Conservation (phyloP, 92 coral and sea anemone genomes). For the Virgularia gustaviana region DNA sequence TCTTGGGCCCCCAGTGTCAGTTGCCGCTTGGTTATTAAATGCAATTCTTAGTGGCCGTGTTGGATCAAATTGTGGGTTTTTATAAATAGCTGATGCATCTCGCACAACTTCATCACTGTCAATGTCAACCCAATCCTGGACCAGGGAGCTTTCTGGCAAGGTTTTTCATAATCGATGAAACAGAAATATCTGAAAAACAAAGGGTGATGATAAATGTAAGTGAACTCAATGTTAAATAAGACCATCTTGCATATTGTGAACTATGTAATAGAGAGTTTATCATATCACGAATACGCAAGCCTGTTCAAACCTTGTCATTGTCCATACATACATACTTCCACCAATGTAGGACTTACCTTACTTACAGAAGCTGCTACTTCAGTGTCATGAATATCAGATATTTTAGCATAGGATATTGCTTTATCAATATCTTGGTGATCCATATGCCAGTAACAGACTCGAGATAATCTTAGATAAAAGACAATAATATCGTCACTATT, state of each 20-base stretch:
- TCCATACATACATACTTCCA: constrained; percentile 9
- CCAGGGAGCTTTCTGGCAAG: too few relatives aligned
- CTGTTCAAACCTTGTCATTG: too few relatives aligned
- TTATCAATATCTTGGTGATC: constrained; percentile 30
- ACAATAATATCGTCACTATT: too few relatives aligned
- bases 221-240: too few relatives aligned
- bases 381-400: constrained; percentile 41
- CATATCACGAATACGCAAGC: too few relatives aligned
- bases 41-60: background rate
- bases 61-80: background rate
- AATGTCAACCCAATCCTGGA: too few relatives aligned
- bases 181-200: too few relatives aligned
- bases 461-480: constrained; percentile 17
- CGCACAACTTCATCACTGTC: background rate
- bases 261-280: too few relatives aligned
- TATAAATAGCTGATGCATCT: background rate
- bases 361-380: constrained; percentile 36
- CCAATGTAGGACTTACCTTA: constrained; percentile 11
- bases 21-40: background rate
- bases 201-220: too few relatives aligned
- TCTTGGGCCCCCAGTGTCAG: background rate
- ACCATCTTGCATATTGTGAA: too few relatives aligned
- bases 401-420: constrained; percentile 48
- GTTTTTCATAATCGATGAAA: too few relatives aligned
- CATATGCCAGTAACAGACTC: constrained; percentile 41